Base-by-base conservation (phyloP, 2,113 vertebrate species). In the Paradoxurus hermaphroditus region DNA sequence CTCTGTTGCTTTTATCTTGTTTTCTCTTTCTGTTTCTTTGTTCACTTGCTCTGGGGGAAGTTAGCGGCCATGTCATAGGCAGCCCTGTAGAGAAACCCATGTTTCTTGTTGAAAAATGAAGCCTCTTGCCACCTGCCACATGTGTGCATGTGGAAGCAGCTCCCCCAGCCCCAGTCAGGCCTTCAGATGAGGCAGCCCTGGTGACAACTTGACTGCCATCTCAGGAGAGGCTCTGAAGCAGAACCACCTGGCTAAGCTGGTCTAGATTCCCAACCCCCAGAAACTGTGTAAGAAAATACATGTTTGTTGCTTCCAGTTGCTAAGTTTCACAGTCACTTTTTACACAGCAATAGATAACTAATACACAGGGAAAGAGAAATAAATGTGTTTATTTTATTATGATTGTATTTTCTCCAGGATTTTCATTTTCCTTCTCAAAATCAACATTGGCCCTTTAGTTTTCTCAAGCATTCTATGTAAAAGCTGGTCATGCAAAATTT, bases 401-500 rank as follows among this genome's bases (percentile, higher is more conserved):
- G 53, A 85, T 82, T 41, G 46, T 5, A 68, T 90, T 62, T 85
- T 75, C 59, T 56, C 34, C 12, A 46, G 1, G 15, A n/a, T 31
- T 95, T 96, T 84, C 11, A 87, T 90, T 95, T 96, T 81, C 56
- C 23, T 86, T 68, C 79, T 75, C 59, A 36, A 63, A 85, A 87
- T 78, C 39, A 87, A 27, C 63, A 59, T 31, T 0, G 5, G 7
- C 2, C 12, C 41, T 39, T 79, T 56, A n/a, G 34, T 56, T 78
- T 44, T 72, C 29, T 23, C 36, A 73, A 67, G 72, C 23, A 13
- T 51, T 68, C 39, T 67, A 31, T 18, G 83, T 73, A 73, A 93
- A 77, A 67, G 49, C 19, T 46, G 21, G 36, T 21, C 31, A 29
- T 56, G 6, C 18, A 46, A 34, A 46, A 36, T 39, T 27, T 36